Evolutionary conservation across 2,797 vertebrate genomes (phyloP), one percentile per base, ranked within the genome.

Genomic region (Hylomyscus alleni): DNA sequence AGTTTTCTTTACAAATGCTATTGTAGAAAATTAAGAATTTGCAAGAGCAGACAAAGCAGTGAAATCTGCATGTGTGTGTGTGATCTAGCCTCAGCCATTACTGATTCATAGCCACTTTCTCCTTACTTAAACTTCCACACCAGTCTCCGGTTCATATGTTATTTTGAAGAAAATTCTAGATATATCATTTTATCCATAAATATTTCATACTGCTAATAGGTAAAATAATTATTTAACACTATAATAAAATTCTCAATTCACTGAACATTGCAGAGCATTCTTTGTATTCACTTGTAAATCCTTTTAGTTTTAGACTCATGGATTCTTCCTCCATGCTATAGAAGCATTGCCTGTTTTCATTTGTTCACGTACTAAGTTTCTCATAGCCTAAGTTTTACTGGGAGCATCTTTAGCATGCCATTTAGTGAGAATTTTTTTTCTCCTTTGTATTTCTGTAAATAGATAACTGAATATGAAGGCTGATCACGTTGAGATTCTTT

Each of bases 91-190:
- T 92, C 44, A 77, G 4, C 22, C 90, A 0, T 80, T 84, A 80
- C 24, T 12, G 89, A 10, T 77, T 93, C 67, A 65, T 82, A 60
- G n/a, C 44, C 89, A 92, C 0, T 92, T 89, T 93, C 15, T 73
- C 91, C 94, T 90, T 47, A 47, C 85, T 47, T 78, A 37, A 93
- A 90, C 44, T 69, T 13, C 26, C 0, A 76, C 34, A 40, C 40
- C 7, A 34, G 50, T 17, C 62, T 60, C 29, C 52, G 92, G 34
- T 31, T 76, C 88, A 5, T 37, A 80, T 85, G 62, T 92, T 91
- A 82, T 76, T 91, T 91, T 95, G 69, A 97, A 96, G 52, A 75
- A 93, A 91, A 84, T 97, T 26, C 13, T 58, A 95, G 69, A 40
- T 58, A 89, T 85, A 29, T 73, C 29, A 73, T 94, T 96, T 93